phyloP scores from a whole-genome alignment of 30 jellyfish, hydroid and myxozoan genomes.

The Aurelia aurita complex sp. Pacific region DNA sequence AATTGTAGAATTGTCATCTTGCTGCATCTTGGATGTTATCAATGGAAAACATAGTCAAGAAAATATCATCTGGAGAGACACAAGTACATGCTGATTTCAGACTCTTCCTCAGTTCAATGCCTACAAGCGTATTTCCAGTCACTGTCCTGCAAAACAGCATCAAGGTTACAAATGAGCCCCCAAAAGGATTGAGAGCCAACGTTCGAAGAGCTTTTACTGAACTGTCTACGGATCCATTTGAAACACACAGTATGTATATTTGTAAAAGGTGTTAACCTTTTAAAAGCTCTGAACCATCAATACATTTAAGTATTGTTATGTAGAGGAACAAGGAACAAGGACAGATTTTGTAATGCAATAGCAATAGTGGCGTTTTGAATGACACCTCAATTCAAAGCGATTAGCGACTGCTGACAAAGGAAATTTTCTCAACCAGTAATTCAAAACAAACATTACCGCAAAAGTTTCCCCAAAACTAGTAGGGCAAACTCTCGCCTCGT shows the following conservation, averaged over 20 bases:
- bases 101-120: constrained; percentile 95
- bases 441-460: too few relatives aligned
- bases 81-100: constrained; percentile 93
- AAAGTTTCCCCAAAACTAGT: too few relatives aligned
- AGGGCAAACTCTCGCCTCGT: too few relatives aligned
- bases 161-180: constrained; percentile 98
- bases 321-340: too few relatives aligned
- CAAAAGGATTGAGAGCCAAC: constrained; percentile 95
- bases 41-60: constrained; percentile 86
- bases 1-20: constrained; percentile 86
- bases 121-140: constrained; percentile 93
- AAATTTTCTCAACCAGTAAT: too few relatives aligned
- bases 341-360: too few relatives aligned
- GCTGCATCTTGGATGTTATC: constrained; percentile 99
- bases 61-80: constrained; percentile 76
- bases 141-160: constrained; percentile 95
- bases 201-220: constrained; percentile 92
- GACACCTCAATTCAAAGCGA: too few relatives aligned
- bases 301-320: too few relatives aligned
- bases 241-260: constrained; percentile 77
- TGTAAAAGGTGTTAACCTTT: too few relatives aligned
- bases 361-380: too few relatives aligned
- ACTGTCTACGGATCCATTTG: constrained; percentile 79
- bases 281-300: too few relatives aligned
- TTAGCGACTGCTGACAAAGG: too few relatives aligned